Evolutionary conservation across 2,797 vertebrate genomes (phyloP).

Genomic region (Meriones psammophilus): DNA sequence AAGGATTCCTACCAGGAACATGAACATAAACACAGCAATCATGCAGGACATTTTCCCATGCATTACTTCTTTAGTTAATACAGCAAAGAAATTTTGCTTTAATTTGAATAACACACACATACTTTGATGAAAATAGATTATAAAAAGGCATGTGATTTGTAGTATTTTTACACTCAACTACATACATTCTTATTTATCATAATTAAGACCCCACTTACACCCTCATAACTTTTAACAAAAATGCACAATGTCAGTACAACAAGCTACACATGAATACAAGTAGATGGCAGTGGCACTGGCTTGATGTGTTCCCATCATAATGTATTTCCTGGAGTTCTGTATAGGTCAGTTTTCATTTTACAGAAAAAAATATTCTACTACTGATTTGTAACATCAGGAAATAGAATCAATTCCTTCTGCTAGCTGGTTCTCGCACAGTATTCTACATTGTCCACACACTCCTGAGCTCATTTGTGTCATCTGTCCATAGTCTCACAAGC

Average conservation of each 20-base stretch:
- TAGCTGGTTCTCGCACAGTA: neutral
- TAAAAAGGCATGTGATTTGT: neutral
- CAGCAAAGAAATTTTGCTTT: constrained; percentile 56
- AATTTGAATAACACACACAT: neutral
- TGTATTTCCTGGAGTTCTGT: neutral
- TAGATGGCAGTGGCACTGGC: neutral
- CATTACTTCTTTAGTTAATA: constrained; percentile 52
- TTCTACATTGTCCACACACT: neutral
- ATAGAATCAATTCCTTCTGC: constrained; percentile 15
- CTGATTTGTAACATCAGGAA: constrained; percentile 67
- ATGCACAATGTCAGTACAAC: neutral
- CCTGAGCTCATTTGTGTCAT: constrained; percentile 43
- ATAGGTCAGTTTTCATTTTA: constrained; percentile 30
- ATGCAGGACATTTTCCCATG: neutral
- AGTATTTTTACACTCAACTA: neutral
- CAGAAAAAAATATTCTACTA: neutral
- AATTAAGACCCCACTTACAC: constrained; percentile 14
- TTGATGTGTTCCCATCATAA: neutral
- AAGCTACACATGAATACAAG: neutral
- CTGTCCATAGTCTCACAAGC: neutral
- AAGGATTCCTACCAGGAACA: neutral
- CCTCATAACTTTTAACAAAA: constrained; percentile 35
- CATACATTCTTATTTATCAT: neutral
- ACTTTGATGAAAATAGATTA: constrained; percentile 47
- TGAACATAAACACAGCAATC: neutral